Conservation (phyloP, 23 tunicate genomes). For the Aplidium turbinatum region DNA sequence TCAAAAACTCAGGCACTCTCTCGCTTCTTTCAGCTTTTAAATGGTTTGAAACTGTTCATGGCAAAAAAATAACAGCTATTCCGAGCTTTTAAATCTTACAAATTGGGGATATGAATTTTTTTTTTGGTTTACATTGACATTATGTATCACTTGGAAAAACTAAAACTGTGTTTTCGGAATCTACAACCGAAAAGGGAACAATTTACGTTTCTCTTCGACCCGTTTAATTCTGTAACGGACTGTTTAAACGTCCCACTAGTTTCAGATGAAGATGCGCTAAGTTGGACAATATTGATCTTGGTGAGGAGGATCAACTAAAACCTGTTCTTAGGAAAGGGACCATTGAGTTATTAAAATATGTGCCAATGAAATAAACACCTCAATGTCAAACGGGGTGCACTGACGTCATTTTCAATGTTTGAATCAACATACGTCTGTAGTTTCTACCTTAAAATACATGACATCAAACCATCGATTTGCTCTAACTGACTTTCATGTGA, state of each 20-base stretch:
- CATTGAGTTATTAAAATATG: slow-evolving; percentile 11
- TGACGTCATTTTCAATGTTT: background rate
- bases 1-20: too few relatives aligned
- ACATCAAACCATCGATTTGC: slow-evolving; percentile 18
- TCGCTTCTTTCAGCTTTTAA: too few relatives aligned
- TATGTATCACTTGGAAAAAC: background rate
- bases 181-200: slow-evolving; percentile 12
- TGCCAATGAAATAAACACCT: slow-evolving; percentile 6
- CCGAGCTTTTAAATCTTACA: too few relatives aligned
- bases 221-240: slow-evolving; percentile 12
- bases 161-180: background rate
- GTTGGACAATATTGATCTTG: slow-evolving; percentile 5
- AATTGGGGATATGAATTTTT: too few relatives aligned
- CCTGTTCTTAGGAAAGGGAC: background rate
- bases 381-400: slow-evolving; percentile 13
- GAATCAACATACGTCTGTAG: slow-evolving; percentile 16
- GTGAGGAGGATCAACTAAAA: slow-evolving; percentile 10
- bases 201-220: slow-evolving; percentile 5
- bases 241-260: slow-evolving; percentile 7
- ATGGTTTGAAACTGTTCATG: too few relatives aligned
- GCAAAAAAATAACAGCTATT: too few relatives aligned
- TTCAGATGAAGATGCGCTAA: too few relatives aligned
- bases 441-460: slow-evolving; percentile 1
- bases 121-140: background rate
- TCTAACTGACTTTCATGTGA: background rate